Conservation (phyloP, 2,888 invertebrate species). For the Poecilus cupreus region DNA sequence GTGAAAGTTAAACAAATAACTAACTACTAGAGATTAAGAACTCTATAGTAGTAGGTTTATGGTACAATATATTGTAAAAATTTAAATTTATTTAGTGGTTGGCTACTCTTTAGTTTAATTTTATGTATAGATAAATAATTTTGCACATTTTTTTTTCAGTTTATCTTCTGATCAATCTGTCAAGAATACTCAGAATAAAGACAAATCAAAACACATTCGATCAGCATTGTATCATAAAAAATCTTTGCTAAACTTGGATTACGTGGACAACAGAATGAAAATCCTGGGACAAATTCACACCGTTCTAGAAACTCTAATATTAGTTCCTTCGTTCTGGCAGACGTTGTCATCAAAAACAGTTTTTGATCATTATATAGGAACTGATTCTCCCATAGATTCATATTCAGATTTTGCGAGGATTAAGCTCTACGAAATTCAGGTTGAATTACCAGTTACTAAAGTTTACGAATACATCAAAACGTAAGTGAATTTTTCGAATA, state of each 20-base stretch:
- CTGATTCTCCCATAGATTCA: constrained; percentile 25
- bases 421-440: constrained; percentile 39
- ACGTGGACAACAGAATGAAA: constrained; percentile 36
- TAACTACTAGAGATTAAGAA: too few species aligned
- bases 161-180: background rate
- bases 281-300: constrained; percentile 52
- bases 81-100: too few species aligned
- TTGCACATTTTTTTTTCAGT: background rate
- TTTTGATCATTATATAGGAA: constrained; percentile 35
- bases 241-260: constrained; percentile 37
- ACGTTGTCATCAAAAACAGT: background rate
- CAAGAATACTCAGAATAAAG: background rate
- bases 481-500: constrained; percentile 21
- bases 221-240: constrained; percentile 40
- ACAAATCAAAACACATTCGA: constrained; percentile 10
- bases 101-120: background rate
- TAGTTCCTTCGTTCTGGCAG: constrained; percentile 40
- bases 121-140: background rate
- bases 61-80: too few species aligned
- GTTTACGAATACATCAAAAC: constrained; percentile 19
- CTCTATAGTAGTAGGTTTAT: too few species aligned
- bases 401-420: constrained; percentile 40
- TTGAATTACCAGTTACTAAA: constrained; percentile 35
- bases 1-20: too few species aligned
- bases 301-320: constrained; percentile 42